A percentile compares a stretch with the other conserved stretches of the same genome.
Conservation (phyloP, 2,888 invertebrate genomes). For the Thera britannica region DNA sequence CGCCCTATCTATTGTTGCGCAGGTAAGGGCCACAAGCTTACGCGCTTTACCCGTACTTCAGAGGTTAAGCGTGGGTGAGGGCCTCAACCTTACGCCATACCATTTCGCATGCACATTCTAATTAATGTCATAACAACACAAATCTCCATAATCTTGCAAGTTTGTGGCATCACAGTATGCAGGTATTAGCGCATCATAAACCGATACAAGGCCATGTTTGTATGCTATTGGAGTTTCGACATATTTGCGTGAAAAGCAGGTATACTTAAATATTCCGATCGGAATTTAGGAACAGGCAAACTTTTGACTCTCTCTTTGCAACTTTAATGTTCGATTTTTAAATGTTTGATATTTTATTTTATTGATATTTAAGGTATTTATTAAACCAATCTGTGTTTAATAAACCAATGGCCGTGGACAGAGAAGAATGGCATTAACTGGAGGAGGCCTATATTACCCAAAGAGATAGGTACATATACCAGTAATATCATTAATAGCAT, state of each 20-base stretch:
- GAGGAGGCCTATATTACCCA: no score
- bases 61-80: neutral
- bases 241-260: slow-evolving; percentile 10
- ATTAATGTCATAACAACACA: slow-evolving; percentile 28
- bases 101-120: slow-evolving; percentile 16
- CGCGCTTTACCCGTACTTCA: neutral
- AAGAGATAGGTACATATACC: no score
- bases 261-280: neutral
- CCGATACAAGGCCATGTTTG: slow-evolving; percentile 34
- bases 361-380: no score
- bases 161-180: slow-evolving; percentile 35
- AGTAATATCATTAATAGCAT: no score
- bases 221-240: slow-evolving; percentile 10
- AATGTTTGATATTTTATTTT: no score
- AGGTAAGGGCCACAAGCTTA: neutral
- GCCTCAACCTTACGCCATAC: neutral
- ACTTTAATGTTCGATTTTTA: neutral
- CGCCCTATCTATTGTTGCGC: neutral
- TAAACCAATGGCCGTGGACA: no score
- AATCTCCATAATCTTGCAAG: slow-evolving; percentile 34
- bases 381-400: no score
- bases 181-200: slow-evolving; percentile 34
- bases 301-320: neutral
- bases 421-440: no score
- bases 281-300: neutral